Base-by-base conservation (phyloP, 2,888 invertebrate species). In the Cerastoderma edule region DNA sequence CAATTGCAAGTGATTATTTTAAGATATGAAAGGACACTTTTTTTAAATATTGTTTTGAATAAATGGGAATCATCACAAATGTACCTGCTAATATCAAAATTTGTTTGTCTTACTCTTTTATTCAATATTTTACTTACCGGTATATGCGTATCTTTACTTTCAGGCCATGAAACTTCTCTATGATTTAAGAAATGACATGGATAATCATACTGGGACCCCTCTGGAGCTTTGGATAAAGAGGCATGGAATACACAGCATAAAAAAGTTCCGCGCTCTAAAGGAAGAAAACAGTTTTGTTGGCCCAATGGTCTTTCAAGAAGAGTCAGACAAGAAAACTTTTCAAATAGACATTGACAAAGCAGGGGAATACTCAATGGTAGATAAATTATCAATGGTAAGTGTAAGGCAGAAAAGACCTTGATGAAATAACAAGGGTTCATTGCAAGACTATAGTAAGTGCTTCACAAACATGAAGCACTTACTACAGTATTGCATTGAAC, bases 281-380 rank as follows among this genome's bases (percentile, higher is more conserved):
- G 75, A 83, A 69, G 80, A 76, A 5, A 81, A 81, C n/a, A 93
- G 94, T 81, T 94, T 95, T 54, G 94, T 94, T 91, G 94, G 96
- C 86, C 97, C 97, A 0, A 94, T 98, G 89, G 89, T 96, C 39
- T 98, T 98, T 92, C 95, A 96, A 87, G 96, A 96, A 5, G 97
- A 98, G 94, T 96, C 96, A 6, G 96, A 97, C 0, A 69, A 80
- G 16, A 94, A 97, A 83, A 96, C 96, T 92, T 97, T 98, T 92
- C 96, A 96, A 0, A 98, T 98, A 0, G 97, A 97, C 90, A 98
- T 99, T 85, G 99, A 99, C 93, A 96, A 97, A 0, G 98, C 98
- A 76, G 95, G 97, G 89, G 95, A 96, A 92, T 98, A 98, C 93
- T 95, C 95, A 68, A 94, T 96, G 75, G 96, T 97, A 93, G 99